Conservation (phyloP, 2,113 vertebrate genomes). For the Thunnus thynnus region DNA sequence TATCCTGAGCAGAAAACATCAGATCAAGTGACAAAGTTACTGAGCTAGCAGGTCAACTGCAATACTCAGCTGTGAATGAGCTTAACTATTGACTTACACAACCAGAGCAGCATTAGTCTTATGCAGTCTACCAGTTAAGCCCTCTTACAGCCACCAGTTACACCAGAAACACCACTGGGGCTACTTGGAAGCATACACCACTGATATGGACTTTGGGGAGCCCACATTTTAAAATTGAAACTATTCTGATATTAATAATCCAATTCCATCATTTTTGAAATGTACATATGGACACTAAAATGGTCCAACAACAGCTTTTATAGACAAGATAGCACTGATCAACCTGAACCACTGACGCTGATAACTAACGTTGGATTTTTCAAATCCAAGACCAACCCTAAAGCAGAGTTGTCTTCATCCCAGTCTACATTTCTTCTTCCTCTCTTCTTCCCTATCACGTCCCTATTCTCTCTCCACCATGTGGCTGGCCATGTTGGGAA, state of each 20-base stretch:
- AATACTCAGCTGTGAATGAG: conserved; percentile 7
- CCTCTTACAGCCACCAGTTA: conserved; percentile 33
- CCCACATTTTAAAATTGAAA: background rate
- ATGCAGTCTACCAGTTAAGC: conserved; percentile 24
- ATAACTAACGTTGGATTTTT: background rate
- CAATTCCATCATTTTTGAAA: too few species aligned
- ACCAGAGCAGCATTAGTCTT: conserved; percentile 48
- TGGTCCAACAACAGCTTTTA: too few species aligned
- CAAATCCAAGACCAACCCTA: too few species aligned
- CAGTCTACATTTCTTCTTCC: background rate
- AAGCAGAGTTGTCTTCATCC: background rate
- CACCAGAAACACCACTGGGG: background rate
- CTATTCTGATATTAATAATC: background rate
- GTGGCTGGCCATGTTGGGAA: conserved; percentile 67
- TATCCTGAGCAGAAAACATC: background rate
- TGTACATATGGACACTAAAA: too few species aligned
- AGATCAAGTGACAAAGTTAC: conserved; percentile 11
- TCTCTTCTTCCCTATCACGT: conserved; percentile 13
- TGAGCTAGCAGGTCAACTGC: conserved; percentile 16
- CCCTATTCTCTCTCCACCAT: conserved; percentile 38
- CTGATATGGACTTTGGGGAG: background rate
- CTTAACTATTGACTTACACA: conserved; percentile 57
- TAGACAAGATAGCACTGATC: too few species aligned
- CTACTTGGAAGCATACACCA: background rate
- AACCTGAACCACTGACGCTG: too few species aligned